These are phyloP conservation scores for Smittia aterrima DNA, from an alignment of 2,888 invertebrate species.

Conservation along the genomic window DNA sequence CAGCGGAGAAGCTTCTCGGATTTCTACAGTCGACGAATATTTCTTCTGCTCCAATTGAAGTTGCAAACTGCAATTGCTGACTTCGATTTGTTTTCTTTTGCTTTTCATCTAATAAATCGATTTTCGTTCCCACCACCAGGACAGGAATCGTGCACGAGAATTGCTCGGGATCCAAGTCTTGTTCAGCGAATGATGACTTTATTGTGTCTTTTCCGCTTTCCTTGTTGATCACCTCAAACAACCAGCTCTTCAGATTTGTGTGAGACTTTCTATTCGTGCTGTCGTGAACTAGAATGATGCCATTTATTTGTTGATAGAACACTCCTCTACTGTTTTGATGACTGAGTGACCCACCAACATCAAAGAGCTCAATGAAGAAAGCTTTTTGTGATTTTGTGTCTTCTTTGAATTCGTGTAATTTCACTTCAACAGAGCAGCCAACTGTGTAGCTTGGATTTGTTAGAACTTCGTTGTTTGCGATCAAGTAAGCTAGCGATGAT, in stretches of 20 bases:
- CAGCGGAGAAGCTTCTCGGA: conserved; percentile 82
- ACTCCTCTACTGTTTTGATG: conserved; percentile 79
- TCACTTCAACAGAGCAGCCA: conserved; percentile 93
- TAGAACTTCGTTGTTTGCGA: conserved; percentile 83
- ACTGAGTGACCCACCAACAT: conserved; percentile 91
- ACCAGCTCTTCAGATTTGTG: conserved; percentile 77
- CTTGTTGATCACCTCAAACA: conserved; percentile 82
- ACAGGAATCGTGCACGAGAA: conserved; percentile 89
- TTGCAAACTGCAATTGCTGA: conserved; percentile 61
- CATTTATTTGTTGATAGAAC: conserved; percentile 92
- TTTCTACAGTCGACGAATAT: conserved; percentile 78
- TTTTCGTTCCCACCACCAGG: conserved; percentile 90
- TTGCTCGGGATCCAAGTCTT: conserved; percentile 79
- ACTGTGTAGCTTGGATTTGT: conserved; percentile 92
- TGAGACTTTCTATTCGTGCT: conserved; percentile 95
- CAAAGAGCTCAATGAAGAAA: conserved; percentile 95
- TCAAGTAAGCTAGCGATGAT: conserved; percentile 88
- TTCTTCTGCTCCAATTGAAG: conserved; percentile 91
- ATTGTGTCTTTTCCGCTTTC: conserved; percentile 57
- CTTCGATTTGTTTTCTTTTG: conserved; percentile 63
- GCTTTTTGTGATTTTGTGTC: conserved; percentile 88
- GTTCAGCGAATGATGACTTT: conserved; percentile 45
- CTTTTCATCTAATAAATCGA: conserved; percentile 78
- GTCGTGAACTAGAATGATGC: conserved; percentile 96
- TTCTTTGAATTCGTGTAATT: conserved; percentile 91